Conservation (phyloP, 2,113 vertebrate genomes). For the Tricholaema leucomelas region DNA sequence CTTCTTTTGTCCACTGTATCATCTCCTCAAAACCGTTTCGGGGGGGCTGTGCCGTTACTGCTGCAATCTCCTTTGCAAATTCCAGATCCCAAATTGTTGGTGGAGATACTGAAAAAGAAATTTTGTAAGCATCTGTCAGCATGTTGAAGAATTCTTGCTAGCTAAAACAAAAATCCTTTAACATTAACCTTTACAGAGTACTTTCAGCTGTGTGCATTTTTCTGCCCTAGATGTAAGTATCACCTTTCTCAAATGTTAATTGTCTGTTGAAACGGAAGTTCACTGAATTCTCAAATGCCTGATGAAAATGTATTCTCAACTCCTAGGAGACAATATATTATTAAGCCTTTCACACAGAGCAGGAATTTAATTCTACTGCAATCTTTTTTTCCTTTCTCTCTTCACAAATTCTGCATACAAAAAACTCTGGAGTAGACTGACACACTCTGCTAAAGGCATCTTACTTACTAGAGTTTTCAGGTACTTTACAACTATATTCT, state of each 20-base stretch:
- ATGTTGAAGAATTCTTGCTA: neutral
- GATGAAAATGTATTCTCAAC: neutral
- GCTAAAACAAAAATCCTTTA: neutral
- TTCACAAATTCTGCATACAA: neutral
- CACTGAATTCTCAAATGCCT: neutral
- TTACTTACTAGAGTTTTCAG: neutral
- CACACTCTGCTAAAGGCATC: neutral
- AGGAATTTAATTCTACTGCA: neutral
- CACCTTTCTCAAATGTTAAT: neutral
- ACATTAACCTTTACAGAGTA: neutral
- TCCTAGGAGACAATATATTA: neutral
- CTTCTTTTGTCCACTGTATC: slow-evolving; percentile 95
- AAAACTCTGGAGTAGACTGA: neutral
- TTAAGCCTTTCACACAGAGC: neutral
- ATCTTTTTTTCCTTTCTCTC: neutral
- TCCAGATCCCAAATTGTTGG: slow-evolving; percentile 93
- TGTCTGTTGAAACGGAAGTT: neutral
- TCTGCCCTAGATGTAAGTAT: neutral
- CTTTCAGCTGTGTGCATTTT: neutral
- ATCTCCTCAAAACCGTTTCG: slow-evolving; percentile 93
- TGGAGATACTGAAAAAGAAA: slow-evolving; percentile 34
- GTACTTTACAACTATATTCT: neutral
- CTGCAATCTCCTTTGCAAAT: slow-evolving; percentile 80
- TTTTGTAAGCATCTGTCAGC: neutral
- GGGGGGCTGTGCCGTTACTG: slow-evolving; percentile 71